These are phyloP conservation scores for Aethina tumida DNA, from an alignment of 1,140 invertebrate genomes.

Conservation along the genomic window DNA sequence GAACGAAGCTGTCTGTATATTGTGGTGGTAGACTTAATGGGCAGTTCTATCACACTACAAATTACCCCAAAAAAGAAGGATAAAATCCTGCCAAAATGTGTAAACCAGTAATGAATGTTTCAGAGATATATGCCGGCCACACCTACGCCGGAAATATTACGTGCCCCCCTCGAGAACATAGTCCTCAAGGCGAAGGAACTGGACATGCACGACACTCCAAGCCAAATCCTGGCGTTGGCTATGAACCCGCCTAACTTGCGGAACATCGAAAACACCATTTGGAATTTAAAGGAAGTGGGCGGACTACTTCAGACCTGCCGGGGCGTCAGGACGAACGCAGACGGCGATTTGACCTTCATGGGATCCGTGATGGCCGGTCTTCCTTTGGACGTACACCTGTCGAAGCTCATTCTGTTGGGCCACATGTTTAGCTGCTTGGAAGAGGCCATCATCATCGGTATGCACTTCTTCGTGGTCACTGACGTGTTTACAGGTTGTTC, in stretches of 20 bases:
- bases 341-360: constrained; percentile 86
- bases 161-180: constrained; percentile 71
- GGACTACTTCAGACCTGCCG: constrained; percentile 51
- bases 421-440: constrained; percentile 77
- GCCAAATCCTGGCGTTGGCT: constrained; percentile 69
- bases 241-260: constrained; percentile 78
- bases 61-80: no score
- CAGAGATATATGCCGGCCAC: constrained; percentile 17
- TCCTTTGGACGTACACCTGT: constrained; percentile 71
- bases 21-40: no score
- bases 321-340: constrained; percentile 45
- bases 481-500: no score
- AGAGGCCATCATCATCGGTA: constrained; percentile 82
- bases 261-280: constrained; percentile 71
- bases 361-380: constrained; percentile 73
- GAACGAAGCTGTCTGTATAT: no score
- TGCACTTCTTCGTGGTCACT: constrained; percentile 15
- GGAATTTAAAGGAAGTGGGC: constrained; percentile 80
- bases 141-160: constrained; percentile 61
- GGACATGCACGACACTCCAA: constrained; percentile 69
- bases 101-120: no score
- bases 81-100: no score
- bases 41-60: no score
- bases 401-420: constrained; percentile 81
- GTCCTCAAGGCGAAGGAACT: constrained; percentile 79